These are phyloP conservation scores for Isichthys henryi DNA, from an alignment of 2,113 vertebrate species.

Conservation along the genomic window DNA sequence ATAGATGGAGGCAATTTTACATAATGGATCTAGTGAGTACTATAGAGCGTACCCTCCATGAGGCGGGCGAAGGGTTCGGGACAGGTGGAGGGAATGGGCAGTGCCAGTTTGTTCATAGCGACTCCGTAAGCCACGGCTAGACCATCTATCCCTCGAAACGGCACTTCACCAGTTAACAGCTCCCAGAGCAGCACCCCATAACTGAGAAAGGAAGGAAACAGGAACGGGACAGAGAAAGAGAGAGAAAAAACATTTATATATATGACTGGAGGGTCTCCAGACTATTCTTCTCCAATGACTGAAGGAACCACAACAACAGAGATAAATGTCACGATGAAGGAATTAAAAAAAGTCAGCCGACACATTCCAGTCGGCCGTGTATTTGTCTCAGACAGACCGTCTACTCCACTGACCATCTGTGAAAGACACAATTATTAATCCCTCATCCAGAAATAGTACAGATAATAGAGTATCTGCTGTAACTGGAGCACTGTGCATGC, in stretches of 20 bases:
- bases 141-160: slow-evolving; percentile 88
- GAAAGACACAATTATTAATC: slow-evolving; percentile 2
- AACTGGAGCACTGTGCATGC: not conserved
- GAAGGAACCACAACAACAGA: not conserved
- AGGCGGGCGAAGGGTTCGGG: slow-evolving; percentile 89
- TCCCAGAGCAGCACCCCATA: slow-evolving; percentile 93
- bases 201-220: slow-evolving; percentile 41
- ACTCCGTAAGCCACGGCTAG: slow-evolving; percentile 92
- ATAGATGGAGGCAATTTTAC: not conserved
- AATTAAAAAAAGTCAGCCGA: not conserved
- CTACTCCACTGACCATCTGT: not conserved
- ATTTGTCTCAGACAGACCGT: not conserved
- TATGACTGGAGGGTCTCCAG: too few relatives aligned
- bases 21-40: not conserved
- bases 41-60: slow-evolving; percentile 78
- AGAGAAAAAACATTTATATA: not conserved
- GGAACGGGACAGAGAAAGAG: not conserved
- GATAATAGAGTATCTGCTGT: not conserved
- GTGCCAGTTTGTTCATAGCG: slow-evolving; percentile 95
- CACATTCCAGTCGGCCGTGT: not conserved
- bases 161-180: slow-evolving; percentile 87
- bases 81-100: slow-evolving; percentile 91
- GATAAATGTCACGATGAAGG: not conserved
- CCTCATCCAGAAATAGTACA: not conserved
- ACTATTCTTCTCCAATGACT: not conserved